These are phyloP conservation scores for Callorhinus ursinus DNA, from an alignment of 2,113 vertebrate species.

Conservation along the genomic window DNA sequence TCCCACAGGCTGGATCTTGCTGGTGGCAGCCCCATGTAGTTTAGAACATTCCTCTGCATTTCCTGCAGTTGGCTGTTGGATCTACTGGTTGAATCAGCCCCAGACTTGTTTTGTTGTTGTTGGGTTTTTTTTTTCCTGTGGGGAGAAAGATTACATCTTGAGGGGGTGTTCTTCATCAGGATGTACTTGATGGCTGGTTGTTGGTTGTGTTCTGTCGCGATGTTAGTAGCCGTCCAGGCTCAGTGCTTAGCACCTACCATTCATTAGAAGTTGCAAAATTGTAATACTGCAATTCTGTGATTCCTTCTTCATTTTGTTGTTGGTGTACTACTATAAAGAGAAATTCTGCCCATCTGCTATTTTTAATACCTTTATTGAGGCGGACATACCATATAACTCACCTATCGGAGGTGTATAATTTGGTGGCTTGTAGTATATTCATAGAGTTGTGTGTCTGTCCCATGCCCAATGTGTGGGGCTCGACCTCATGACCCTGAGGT, in stretches of 20 bases:
- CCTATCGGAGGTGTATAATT: background rate
- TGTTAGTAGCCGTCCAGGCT: background rate
- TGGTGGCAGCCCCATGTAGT: background rate
- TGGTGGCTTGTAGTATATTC: background rate
- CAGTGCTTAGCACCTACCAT: background rate
- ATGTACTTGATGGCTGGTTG: background rate
- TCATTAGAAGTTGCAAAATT: background rate
- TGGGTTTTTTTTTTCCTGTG: background rate
- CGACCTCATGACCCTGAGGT: background rate
- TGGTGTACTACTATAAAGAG: background rate
- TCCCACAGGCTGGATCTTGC: background rate
- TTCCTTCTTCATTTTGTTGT: conserved; percentile 21
- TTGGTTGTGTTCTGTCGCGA: background rate
- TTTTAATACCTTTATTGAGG: background rate
- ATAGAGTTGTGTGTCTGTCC: background rate
- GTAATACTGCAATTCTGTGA: background rate
- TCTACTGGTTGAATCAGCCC: background rate
- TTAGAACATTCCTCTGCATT: background rate
- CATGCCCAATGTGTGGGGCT: background rate
- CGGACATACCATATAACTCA: background rate
- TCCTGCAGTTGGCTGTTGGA: background rate
- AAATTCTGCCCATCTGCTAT: background rate
- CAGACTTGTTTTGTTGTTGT: background rate
- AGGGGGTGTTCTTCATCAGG: background rate
- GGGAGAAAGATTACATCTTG: background rate